phyloP scores from a whole-genome alignment of 2,797 vertebrate species.

The Brotula barbata region DNA sequence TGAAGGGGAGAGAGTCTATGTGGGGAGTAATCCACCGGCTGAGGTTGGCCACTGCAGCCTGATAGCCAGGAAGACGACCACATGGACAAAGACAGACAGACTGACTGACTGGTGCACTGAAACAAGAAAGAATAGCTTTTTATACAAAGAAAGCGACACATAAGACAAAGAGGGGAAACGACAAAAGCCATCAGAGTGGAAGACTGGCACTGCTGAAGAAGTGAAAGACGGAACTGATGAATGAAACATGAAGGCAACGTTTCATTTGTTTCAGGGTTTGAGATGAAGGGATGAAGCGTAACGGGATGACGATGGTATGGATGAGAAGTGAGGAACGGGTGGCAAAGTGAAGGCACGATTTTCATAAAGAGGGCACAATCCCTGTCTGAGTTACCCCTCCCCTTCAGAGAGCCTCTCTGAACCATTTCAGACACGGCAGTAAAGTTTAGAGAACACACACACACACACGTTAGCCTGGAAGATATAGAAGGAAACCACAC shows the following conservation, averaged over 20 bases:
- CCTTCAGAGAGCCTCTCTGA: slow-evolving; percentile 28
- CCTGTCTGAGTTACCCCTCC: slow-evolving; percentile 15
- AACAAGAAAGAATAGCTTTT: slow-evolving; percentile 81
- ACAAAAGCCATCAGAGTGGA: slow-evolving; percentile 52
- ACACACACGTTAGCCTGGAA: slow-evolving; percentile 10
- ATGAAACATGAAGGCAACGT: slow-evolving; percentile 71
- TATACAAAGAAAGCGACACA: slow-evolving; percentile 66
- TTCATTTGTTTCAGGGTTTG: slow-evolving; percentile 37
- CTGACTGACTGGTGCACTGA: slow-evolving; percentile 78
- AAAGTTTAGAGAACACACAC: slow-evolving; percentile 14
- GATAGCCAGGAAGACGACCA: slow-evolving; percentile 64
- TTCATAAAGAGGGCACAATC: slow-evolving; percentile 41
- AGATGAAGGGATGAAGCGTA: slow-evolving; percentile 59
- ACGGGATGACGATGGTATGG: slow-evolving; percentile 58
- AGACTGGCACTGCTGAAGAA: slow-evolving; percentile 58
- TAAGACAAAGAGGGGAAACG: slow-evolving; percentile 36
- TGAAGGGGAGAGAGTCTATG: slow-evolving; percentile 12
- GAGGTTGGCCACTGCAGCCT: slow-evolving; percentile 69
- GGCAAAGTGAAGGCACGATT: slow-evolving; percentile 55
- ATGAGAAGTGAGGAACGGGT: slow-evolving; percentile 28
- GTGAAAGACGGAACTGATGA: slow-evolving; percentile 53
- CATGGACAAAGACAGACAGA: slow-evolving; percentile 75
- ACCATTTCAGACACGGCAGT: slow-evolving; percentile 34
- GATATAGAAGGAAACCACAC: slow-evolving; percentile 16
- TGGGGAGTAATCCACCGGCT: slow-evolving; percentile 57